phyloP scores from a whole-genome alignment of 53 echinoderm and acorn worm species.

The Actinopyga echinites region DNA sequence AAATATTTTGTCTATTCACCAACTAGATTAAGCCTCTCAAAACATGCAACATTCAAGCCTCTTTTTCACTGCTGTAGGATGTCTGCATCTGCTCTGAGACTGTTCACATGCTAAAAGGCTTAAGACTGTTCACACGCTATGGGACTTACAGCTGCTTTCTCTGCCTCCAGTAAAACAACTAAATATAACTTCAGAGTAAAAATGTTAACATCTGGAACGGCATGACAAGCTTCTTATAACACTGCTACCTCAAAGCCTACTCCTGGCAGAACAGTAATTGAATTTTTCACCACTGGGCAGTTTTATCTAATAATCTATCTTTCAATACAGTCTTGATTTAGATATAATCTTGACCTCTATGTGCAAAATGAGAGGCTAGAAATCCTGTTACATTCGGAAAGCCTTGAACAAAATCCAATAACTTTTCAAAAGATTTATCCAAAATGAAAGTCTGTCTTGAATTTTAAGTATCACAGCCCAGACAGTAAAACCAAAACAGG shows the following conservation, averaged over 20 bases:
- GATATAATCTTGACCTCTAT: slow-evolving; percentile 32
- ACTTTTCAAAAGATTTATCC: neutral
- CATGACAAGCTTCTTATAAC: neutral
- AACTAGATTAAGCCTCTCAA: too few relatives aligned
- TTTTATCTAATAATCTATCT: slow-evolving; percentile 20
- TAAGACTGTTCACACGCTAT: neutral
- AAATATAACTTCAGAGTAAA: neutral
- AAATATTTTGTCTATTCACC: too few relatives aligned
- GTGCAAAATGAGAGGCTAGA: neutral
- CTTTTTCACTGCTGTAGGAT: too few relatives aligned
- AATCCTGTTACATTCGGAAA: slow-evolving; percentile 13
- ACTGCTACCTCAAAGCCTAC: slow-evolving; percentile 1
- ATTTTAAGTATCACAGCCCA: too few relatives aligned
- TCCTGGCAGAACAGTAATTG: slow-evolving; percentile 29
- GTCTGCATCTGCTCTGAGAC: too few relatives aligned
- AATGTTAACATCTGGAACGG: neutral
- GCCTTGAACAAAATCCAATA: slow-evolving; percentile 23
- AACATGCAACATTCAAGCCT: too few relatives aligned
- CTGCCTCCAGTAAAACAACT: slow-evolving; percentile 3
- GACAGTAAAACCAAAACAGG: too few relatives aligned
- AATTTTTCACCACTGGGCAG: slow-evolving; percentile 38
- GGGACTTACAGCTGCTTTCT: slow-evolving; percentile 8
- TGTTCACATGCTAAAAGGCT: too few relatives aligned
- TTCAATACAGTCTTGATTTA: slow-evolving; percentile 27
- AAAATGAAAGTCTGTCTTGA: too few relatives aligned